Evolutionary conservation across 2,797 vertebrate species (phyloP).

Genomic region (Pseudotriccus pelzelni): DNA sequence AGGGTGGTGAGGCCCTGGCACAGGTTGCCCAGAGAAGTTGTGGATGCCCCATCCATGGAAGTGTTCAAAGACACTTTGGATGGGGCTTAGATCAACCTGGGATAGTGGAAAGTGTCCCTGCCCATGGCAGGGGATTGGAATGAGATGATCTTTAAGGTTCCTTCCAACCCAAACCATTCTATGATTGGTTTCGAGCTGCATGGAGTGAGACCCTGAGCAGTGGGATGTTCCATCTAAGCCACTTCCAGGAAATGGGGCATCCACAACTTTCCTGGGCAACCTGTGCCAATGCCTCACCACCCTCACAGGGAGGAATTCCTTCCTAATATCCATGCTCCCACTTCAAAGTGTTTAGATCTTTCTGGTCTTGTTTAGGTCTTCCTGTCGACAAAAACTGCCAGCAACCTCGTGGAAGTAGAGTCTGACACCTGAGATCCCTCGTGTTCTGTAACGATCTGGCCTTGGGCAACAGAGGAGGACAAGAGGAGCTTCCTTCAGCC

Average conservation of each 20-base stretch:
- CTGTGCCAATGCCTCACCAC: background rate
- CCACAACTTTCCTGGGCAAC: background rate
- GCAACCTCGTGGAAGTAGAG: background rate
- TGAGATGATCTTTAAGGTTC: background rate
- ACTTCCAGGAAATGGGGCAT: background rate
- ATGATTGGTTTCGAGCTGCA: background rate
- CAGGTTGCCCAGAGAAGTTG: background rate
- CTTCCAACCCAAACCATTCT: background rate
- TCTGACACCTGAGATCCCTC: background rate
- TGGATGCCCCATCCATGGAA: background rate
- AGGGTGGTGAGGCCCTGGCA: background rate
- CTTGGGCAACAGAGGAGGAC: background rate
- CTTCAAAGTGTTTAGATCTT: background rate
- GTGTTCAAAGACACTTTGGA: background rate
- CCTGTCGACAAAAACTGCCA: background rate
- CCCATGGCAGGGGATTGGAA: background rate
- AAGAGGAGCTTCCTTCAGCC: background rate
- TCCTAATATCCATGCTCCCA: background rate
- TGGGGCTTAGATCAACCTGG: too few relatives aligned
- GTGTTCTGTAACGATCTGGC: background rate
- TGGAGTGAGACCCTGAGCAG: background rate
- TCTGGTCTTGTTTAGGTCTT: background rate
- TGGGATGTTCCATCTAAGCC: background rate
- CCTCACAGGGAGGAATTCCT: background rate
- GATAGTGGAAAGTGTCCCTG: background rate